Conservation (phyloP, 2,888 invertebrate species). For the Microctonus brassicae region DNA sequence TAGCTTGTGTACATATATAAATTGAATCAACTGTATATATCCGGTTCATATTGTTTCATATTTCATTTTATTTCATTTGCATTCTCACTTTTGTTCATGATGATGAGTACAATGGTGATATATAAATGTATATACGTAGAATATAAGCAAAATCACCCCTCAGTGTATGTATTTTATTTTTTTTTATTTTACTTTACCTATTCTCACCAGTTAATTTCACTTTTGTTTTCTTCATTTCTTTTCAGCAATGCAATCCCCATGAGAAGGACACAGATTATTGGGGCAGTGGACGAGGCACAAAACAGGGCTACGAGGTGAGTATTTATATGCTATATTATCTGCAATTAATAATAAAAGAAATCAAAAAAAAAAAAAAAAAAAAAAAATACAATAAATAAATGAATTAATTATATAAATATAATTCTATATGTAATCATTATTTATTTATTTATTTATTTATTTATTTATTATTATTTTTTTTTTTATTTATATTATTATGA, state of each 20-base stretch:
- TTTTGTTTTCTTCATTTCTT: slow-evolving; percentile 46
- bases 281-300: slow-evolving; percentile 65
- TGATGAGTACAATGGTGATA: slow-evolving; percentile 10
- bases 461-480: neutral
- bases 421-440: no score
- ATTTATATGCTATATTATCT: neutral
- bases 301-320: slow-evolving; percentile 69
- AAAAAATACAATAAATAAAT: neutral
- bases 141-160: neutral
- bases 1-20: neutral
- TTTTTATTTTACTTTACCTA: neutral
- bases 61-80: slow-evolving; percentile 25
- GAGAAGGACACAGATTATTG: slow-evolving; percentile 68
- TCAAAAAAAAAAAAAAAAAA: no score
- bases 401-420: neutral
- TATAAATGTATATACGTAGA: neutral
- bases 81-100: slow-evolving; percentile 26
- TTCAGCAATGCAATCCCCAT: slow-evolving; percentile 68
- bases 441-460: neutral
- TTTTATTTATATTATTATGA: neutral
- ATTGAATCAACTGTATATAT: slow-evolving; percentile 3
- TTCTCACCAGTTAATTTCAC: slow-evolving; percentile 9
- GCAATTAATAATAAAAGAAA: neutral
- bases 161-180: neutral
- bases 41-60: slow-evolving; percentile 22